A percentile compares a stretch with the other conserved stretches of the same genome.
Conservation (phyloP, 2,113 vertebrate genomes). For the Pogona vitticeps region DNA sequence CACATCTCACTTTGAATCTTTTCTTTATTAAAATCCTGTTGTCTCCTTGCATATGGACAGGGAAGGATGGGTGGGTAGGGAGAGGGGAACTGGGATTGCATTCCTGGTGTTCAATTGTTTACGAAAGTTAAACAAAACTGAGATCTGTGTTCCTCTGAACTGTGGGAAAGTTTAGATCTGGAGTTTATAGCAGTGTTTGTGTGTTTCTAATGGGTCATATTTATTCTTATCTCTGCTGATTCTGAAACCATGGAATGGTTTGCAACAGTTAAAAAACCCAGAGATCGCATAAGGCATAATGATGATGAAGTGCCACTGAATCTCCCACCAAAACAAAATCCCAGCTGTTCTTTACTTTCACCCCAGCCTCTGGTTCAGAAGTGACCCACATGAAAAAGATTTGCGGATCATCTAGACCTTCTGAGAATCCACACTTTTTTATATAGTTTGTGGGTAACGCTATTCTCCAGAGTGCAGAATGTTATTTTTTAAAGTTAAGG, state of each 20-base stretch:
- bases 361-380: neutral
- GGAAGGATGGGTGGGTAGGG: no score
- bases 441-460: no score
- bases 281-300: neutral
- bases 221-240: constrained; percentile 21
- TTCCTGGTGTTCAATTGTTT: constrained; percentile 2
- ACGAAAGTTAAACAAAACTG: neutral
- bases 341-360: neutral
- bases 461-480: no score
- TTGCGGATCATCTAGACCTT: neutral
- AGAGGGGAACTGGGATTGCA: neutral
- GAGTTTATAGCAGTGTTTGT: neutral
- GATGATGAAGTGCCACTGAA: neutral
- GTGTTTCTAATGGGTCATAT: neutral
- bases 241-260: neutral
- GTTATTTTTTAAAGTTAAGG: no score
- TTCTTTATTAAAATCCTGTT: no score
- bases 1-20: no score
- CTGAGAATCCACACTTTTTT: no score
- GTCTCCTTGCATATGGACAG: no score
- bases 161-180: constrained; percentile 27
- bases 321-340: neutral
- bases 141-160: neutral
- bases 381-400: neutral
- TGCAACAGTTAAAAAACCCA: neutral